These are phyloP conservation scores for Alca torda DNA, from an alignment of 2,797 vertebrate species.

Conservation along the genomic window DNA sequence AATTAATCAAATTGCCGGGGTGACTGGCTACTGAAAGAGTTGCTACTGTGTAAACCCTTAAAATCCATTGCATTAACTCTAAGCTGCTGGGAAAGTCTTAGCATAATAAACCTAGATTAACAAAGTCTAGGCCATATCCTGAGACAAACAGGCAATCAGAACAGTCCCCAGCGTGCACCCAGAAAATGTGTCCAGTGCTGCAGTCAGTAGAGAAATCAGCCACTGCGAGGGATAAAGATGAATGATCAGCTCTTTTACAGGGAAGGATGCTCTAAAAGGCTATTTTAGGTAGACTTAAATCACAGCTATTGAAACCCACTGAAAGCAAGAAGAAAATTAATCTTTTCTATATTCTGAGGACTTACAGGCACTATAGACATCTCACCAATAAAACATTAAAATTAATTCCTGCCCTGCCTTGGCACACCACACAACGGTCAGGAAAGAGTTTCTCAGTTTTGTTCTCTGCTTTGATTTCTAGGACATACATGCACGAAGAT, in stretches of 20 bases:
- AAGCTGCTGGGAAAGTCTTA: conserved; percentile 34
- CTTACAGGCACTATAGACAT: background rate
- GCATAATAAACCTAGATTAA: conserved; percentile 22
- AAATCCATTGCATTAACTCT: conserved; percentile 23
- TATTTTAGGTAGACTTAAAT: background rate
- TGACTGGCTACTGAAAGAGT: background rate
- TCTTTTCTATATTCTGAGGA: background rate
- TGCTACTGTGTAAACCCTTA: conserved; percentile 4
- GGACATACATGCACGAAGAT: background rate
- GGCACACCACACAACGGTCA: background rate
- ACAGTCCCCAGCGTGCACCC: background rate
- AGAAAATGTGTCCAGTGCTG: background rate
- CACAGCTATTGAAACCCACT: background rate
- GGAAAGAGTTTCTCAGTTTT: background rate
- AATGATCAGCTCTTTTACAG: background rate
- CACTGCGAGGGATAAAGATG: rapidly evolving
- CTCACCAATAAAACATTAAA: background rate
- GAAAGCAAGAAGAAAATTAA: background rate
- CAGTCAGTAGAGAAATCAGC: background rate
- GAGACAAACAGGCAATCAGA: background rate
- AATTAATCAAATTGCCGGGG: background rate
- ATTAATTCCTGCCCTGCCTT: background rate
- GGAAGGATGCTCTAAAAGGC: background rate
- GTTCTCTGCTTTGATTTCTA: background rate
- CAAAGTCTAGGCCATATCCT: background rate